Base-by-base conservation (phyloP, 2,888 invertebrate genomes). In the Pharmacophagus antenor region DNA sequence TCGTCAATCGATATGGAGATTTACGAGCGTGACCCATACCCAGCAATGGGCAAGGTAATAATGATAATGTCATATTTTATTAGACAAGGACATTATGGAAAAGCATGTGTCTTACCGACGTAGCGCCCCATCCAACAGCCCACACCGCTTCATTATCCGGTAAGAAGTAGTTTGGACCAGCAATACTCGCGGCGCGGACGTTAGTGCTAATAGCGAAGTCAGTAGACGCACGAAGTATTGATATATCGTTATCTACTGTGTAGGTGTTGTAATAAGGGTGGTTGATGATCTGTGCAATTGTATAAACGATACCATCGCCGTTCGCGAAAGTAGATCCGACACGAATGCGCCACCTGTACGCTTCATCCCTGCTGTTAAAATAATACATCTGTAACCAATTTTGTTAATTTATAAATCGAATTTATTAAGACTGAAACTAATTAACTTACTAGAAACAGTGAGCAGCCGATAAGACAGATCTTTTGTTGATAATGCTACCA, bases 51-150 rank as follows among this genome's bases (percentile, higher is more conserved):
- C n/a, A n/a, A n/a, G n/a, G n/a, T n/a, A 27, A 10, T 27, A 27
- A 10, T 27, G 7, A 27, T 10, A 6, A 5, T 27, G 27, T 10
- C 7, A 10, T 27, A 25, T 8, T 10, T 25, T 25, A 27, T 5
- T n/a, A n/a, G n/a, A n/a, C n/a, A n/a, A n/a, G n/a, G n/a, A n/a
- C n/a, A n/a, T n/a, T n/a, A n/a, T n/a, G n/a, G n/a, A n/a, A n/a
- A n/a, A n/a, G 15, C n/a, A 37, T 37, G 15, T 37, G 5, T 41
- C 78, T 77, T 68, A 83, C 83, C 2, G 56, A 61, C 22, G 68
- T 72, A 15, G 63, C 22, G 0, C 84, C 85, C 84, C 82, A 85
- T 65, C 84, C 83, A 23, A 72, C 67, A 25, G 81, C 79, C 77
- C 77, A 82, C 0, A 82, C 78, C 2, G 68, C 64, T 55, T 74